These are phyloP conservation scores for Macrophya annulata DNA, from an alignment of 2,888 invertebrate genomes.

Conservation along the genomic window DNA sequence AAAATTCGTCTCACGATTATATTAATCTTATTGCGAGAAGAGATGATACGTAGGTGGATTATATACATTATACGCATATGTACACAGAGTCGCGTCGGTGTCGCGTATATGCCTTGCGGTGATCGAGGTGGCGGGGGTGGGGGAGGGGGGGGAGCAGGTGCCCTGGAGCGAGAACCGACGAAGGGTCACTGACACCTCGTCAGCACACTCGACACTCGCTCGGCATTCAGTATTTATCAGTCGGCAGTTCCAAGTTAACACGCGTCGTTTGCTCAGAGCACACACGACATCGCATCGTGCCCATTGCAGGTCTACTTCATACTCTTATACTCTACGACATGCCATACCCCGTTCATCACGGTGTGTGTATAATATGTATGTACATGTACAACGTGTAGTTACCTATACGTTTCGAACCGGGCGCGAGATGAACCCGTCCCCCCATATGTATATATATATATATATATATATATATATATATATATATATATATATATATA, in stretches of 20 bases:
- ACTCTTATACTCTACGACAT: neutral
- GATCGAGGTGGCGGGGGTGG: neutral
- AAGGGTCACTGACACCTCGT: conserved; percentile 74
- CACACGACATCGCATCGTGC: conserved; percentile 23
- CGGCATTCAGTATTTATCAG: conserved; percentile 59
- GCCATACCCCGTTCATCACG: neutral
- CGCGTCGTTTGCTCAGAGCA: conserved; percentile 39
- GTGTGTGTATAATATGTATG: neutral
- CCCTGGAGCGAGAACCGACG: conserved; percentile 50
- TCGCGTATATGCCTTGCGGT: conserved; percentile 33
- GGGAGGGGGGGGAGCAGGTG: conserved; percentile 31
- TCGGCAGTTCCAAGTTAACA: conserved; percentile 47
- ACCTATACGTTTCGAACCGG: neutral
- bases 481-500: neutral
- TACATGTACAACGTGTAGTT: neutral
- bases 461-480: neutral
- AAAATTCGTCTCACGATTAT: neutral
- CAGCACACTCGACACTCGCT: conserved; percentile 56
- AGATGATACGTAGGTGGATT: neutral
- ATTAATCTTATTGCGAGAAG: neutral
- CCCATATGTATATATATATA: neutral
- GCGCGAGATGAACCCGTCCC: conserved; percentile 11
- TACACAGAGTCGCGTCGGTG: neutral
- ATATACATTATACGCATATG: neutral
- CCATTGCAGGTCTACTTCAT: conserved; percentile 23